Percentiles rank a stretch among this genome's conserved stretches.
phyloP scores from a whole-genome alignment of 2,797 vertebrate genomes.

The Enteromius fasciolatus region DNA sequence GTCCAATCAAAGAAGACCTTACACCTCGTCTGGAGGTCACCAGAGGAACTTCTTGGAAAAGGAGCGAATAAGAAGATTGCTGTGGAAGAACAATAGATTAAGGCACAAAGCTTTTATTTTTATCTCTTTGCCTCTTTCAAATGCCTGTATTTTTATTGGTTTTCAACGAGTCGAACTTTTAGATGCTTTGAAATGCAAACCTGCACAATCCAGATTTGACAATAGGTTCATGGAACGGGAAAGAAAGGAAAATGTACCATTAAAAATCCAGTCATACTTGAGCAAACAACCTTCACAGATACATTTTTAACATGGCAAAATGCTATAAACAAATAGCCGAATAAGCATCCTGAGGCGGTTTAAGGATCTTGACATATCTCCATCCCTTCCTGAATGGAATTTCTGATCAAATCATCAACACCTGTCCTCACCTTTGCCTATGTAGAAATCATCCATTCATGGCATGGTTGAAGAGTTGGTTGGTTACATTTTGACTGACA shows the following conservation, averaged over 20 bases:
- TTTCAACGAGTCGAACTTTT: not conserved
- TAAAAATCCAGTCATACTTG: not conserved
- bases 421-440: not conserved
- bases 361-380: slow-evolving; percentile 26
- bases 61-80: slow-evolving; percentile 17
- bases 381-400: slow-evolving; percentile 6
- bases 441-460: slow-evolving; percentile 27
- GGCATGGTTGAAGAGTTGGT: slow-evolving; percentile 18
- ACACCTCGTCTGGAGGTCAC: slow-evolving; percentile 53
- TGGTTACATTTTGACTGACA: slow-evolving; percentile 38
- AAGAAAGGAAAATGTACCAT: not conserved
- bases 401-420: slow-evolving; percentile 16
- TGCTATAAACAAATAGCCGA: not conserved
- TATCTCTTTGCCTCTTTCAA: not conserved
- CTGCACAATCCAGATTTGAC: not conserved
- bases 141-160: not conserved
- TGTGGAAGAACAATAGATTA: not conserved
- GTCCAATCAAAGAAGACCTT: slow-evolving; percentile 49
- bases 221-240: not conserved
- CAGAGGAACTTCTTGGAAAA: slow-evolving; percentile 47
- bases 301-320: slow-evolving; percentile 24
- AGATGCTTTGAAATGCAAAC: slow-evolving; percentile 15
- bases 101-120: not conserved
- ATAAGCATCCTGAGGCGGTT: slow-evolving; percentile 1
- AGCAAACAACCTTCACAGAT: not conserved